Evolutionary conservation across 2,797 vertebrate genomes (phyloP).

Genomic region (Spheniscus humboldti): DNA sequence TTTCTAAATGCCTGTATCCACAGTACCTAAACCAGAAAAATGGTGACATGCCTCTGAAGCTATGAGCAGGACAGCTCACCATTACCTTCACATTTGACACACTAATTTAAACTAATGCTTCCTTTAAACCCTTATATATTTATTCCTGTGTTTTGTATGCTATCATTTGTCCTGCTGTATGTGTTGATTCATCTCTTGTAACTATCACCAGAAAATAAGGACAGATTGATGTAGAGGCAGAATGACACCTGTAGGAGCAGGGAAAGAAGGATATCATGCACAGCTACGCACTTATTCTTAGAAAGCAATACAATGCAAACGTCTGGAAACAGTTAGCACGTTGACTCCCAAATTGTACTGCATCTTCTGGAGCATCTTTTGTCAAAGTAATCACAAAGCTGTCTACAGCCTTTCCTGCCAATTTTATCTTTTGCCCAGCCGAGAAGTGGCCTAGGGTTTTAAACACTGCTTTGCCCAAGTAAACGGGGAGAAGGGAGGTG

Average conservation of each 20-base stretch:
- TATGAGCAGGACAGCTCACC: not conserved
- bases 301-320: not conserved
- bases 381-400: not conserved
- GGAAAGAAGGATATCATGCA: not conserved
- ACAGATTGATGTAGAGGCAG: not conserved
- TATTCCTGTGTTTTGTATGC: not conserved
- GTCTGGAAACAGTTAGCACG: not conserved
- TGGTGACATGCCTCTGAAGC: not conserved
- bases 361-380: not conserved
- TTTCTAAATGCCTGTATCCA: not conserved
- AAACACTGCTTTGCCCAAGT: not conserved
- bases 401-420: not conserved
- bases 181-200: not conserved
- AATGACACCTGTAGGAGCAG: not conserved
- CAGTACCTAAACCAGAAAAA: not conserved
- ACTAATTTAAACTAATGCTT: not conserved
- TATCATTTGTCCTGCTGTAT: not conserved
- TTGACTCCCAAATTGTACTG: not conserved
- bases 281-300: not conserved
- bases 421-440: not conserved
- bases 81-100: not conserved
- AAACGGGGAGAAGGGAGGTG: not conserved
- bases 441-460: not conserved
- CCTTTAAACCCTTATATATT: not conserved
- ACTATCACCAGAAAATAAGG: not conserved